phyloP scores from a whole-genome alignment of 2,113 vertebrate species.

The Pelobates fuscus region DNA sequence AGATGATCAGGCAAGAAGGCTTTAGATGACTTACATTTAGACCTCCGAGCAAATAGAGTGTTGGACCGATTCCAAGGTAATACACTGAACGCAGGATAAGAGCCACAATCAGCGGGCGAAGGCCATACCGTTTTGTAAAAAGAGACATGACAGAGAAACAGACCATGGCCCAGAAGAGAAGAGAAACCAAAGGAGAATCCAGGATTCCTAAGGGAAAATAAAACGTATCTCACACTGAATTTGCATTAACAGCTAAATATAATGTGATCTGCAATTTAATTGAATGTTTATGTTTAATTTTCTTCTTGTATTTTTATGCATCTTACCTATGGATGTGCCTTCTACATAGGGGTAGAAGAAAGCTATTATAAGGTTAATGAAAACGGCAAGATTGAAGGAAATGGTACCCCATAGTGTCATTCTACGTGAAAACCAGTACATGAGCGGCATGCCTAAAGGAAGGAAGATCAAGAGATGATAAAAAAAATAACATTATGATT shows the following conservation, averaged over 20 bases:
- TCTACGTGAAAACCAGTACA: slow-evolving; percentile 96
- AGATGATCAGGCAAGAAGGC: too few species aligned
- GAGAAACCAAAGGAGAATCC: slow-evolving; percentile 81
- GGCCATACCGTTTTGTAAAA: slow-evolving; percentile 85
- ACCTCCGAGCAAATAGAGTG: slow-evolving; percentile 84
- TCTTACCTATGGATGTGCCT: slow-evolving; percentile 80
- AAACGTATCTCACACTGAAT: neutral
- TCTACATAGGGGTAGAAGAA: slow-evolving; percentile 93
- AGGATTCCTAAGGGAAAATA: slow-evolving; percentile 71
- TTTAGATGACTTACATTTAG: slow-evolving; percentile 78
- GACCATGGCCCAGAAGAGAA: slow-evolving; percentile 89
- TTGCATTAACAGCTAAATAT: neutral
- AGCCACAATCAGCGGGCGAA: slow-evolving; percentile 85
- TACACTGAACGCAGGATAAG: slow-evolving; percentile 90
- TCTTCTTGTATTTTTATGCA: neutral
- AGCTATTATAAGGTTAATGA: slow-evolving; percentile 97
- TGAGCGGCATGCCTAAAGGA: slow-evolving; percentile 87
- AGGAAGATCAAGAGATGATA: slow-evolving; percentile 41
- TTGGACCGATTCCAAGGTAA: slow-evolving; percentile 91
- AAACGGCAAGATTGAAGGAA: slow-evolving; percentile 96
- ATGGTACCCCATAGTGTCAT: slow-evolving; percentile 97
- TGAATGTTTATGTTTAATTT: neutral
- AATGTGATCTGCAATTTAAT: too few species aligned
- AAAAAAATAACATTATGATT: neutral
- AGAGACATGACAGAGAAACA: slow-evolving; percentile 85